phyloP scores from a whole-genome alignment of 2,888 invertebrate genomes.

The Aricia artaxerxes region DNA sequence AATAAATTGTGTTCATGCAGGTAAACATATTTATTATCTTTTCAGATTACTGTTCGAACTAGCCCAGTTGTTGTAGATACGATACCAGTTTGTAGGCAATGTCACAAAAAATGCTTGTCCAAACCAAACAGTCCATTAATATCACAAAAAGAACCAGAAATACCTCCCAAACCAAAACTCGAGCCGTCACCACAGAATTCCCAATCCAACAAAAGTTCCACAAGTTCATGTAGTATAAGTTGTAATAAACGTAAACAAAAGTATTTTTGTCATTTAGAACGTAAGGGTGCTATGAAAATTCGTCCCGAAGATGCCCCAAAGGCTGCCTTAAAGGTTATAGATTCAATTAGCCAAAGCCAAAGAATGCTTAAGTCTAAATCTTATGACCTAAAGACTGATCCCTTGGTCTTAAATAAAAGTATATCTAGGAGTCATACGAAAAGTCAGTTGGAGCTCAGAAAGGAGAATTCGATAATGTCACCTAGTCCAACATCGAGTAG shows the following conservation, averaged over 20 bases:
- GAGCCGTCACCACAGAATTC: slow-evolving; percentile 68
- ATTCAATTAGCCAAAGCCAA: slow-evolving; percentile 76
- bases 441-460: slow-evolving; percentile 69
- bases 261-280: slow-evolving; percentile 67
- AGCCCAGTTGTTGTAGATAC: slow-evolving; percentile 87
- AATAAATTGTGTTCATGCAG: neutral
- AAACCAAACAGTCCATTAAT: slow-evolving; percentile 77
- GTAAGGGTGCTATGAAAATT: slow-evolving; percentile 74
- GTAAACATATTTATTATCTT: slow-evolving; percentile 37
- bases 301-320: slow-evolving; percentile 74
- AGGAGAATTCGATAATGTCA: slow-evolving; percentile 67
- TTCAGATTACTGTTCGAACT: slow-evolving; percentile 88
- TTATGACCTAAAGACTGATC: slow-evolving; percentile 72
- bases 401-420: slow-evolving; percentile 64
- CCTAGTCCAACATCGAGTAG: slow-evolving; percentile 75
- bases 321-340: slow-evolving; percentile 72
- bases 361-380: slow-evolving; percentile 75
- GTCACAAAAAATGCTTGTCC: slow-evolving; percentile 87
- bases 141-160: slow-evolving; percentile 68
- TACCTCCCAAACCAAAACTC: slow-evolving; percentile 59
- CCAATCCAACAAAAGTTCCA: slow-evolving; percentile 65
- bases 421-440: slow-evolving; percentile 62
- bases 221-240: slow-evolving; percentile 67
- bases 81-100: slow-evolving; percentile 87
- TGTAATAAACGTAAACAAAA: slow-evolving; percentile 67